Conservation (phyloP, 2,888 invertebrate genomes). For the Prosapia bicincta region DNA sequence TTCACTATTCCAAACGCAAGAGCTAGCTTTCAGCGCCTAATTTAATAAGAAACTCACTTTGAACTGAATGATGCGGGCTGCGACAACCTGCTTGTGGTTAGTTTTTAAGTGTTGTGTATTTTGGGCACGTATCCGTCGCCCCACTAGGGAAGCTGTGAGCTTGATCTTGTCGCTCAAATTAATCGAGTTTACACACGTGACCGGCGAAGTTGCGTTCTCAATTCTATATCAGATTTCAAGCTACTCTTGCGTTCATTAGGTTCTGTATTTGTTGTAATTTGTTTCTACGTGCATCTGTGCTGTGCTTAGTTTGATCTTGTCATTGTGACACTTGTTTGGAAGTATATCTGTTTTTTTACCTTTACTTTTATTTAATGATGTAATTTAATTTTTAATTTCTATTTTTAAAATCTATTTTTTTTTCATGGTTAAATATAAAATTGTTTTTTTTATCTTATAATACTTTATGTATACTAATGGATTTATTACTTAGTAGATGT, state of each 20-base stretch:
- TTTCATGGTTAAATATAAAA: no score
- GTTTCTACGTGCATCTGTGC: no score
- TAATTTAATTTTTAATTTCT: no score
- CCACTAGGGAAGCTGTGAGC: not conserved
- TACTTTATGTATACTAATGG: no score
- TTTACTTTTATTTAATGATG: no score
- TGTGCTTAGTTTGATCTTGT: no score
- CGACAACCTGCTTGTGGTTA: not conserved
- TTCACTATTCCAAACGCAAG: not conserved
- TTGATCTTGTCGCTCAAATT: not conserved
- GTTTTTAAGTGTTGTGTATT: not conserved
- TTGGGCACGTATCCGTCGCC: not conserved
- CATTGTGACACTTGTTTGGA: no score
- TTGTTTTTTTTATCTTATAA: no score
- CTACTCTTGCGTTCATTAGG: not conserved
- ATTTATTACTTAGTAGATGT: no score
- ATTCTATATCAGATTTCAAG: not conserved
- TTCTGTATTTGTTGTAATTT: no score
- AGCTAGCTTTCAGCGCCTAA: not conserved
- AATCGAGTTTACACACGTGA: constrained; percentile 2
- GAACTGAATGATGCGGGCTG: not conserved
- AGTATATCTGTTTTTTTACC: no score
- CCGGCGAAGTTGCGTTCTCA: not conserved
- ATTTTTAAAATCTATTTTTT: no score
- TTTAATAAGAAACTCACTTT: constrained; percentile 2